phyloP scores from a whole-genome alignment of 2,113 vertebrate species.

The Epinephelus fuscoguttatus region DNA sequence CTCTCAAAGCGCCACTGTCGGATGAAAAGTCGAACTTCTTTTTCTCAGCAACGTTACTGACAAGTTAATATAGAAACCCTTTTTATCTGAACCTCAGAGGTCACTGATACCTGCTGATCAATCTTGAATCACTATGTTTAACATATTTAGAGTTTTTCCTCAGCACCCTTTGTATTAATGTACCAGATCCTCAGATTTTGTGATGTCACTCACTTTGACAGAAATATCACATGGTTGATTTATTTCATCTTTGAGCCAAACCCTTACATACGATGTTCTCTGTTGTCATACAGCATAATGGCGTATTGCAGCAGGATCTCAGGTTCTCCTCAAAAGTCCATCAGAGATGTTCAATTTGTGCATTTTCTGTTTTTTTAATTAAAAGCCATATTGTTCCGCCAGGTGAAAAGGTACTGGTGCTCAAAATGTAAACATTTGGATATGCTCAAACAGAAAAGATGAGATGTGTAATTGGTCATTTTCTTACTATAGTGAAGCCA shows the following conservation, averaged over 20 bases:
- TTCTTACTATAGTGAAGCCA: slow-evolving; percentile 38
- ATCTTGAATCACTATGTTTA: neutral
- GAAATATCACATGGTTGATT: slow-evolving; percentile 2
- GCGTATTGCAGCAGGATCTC: slow-evolving; percentile 57
- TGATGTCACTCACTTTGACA: slow-evolving; percentile 13
- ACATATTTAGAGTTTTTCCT: slow-evolving; percentile 14
- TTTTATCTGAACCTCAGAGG: slow-evolving; percentile 27
- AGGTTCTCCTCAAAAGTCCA: slow-evolving; percentile 58
- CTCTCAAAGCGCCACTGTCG: slow-evolving; percentile 10
- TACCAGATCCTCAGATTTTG: neutral
- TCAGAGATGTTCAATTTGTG: slow-evolving; percentile 20
- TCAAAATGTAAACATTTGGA: slow-evolving; percentile 48
- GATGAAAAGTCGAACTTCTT: slow-evolving; percentile 13
- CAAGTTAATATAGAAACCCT: neutral
- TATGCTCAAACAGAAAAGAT: slow-evolving; percentile 28
- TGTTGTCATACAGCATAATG: neutral
- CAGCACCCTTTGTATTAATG: slow-evolving; percentile 7
- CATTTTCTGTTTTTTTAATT: slow-evolving; percentile 16
- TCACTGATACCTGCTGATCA: neutral
- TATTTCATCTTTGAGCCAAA: slow-evolving; percentile 24
- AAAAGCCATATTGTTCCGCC: slow-evolving; percentile 64
- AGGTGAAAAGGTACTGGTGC: slow-evolving; percentile 36
- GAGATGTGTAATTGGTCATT: slow-evolving; percentile 17
- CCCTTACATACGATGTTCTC: slow-evolving; percentile 8
- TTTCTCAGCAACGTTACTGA: slow-evolving; percentile 27